Evolutionary conservation across 2,888 invertebrate genomes (phyloP), one percentile per base, ranked within the genome.

Genomic region (Eristalis arbustorum): DNA sequence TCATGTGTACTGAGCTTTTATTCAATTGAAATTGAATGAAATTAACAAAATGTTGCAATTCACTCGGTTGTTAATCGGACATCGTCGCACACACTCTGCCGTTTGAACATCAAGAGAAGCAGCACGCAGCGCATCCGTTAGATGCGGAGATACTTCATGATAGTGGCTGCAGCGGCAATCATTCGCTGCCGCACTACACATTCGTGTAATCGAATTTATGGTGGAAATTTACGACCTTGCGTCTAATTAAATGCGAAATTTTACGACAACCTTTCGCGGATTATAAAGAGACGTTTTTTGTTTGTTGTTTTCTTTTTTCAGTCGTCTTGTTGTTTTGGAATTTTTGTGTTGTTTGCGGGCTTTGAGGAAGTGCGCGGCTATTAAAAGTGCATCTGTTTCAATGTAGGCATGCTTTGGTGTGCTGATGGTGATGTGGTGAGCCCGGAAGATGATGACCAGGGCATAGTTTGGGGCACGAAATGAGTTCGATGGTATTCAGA

Each of bases 241-340:
- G 80, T 85, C 84, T 81, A 85, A 81, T 85, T 85, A 85, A 81
- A 85, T 85, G 77, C 66, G 64, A 81, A 81, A 73, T 81, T 81
- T 85, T 85, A 85, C 80, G 57, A 73, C 66, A 73, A 69, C 68
- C 84, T 81, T 85, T 81, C 69, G 77, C 77, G 66, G 80, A 76
- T 80, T 80, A 73, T 84, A 80, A 84, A 67, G 67, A 79, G 57
- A n/a, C 49, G 64, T 23, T 31, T 42, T 59, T 42, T 73, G 56
- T 14, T 31, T 1, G 14, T 79, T 23, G 57, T 73, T 0, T 59
- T 34, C n/a, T 42, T 59, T 42, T 73, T 61, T 14, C 10, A 10
- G 14, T 79, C 28, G 57, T 73, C 0, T 59, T 34, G 34, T n/a
- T 56, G 8, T 49, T 28, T 22, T 61, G 34, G 40, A 56, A 34